Percentiles rank a stretch among this genome's conserved stretches.
These are phyloP conservation scores for Sphenodon punctatus DNA, from an alignment of 2,797 vertebrate species.

Conservation along the genomic window DNA sequence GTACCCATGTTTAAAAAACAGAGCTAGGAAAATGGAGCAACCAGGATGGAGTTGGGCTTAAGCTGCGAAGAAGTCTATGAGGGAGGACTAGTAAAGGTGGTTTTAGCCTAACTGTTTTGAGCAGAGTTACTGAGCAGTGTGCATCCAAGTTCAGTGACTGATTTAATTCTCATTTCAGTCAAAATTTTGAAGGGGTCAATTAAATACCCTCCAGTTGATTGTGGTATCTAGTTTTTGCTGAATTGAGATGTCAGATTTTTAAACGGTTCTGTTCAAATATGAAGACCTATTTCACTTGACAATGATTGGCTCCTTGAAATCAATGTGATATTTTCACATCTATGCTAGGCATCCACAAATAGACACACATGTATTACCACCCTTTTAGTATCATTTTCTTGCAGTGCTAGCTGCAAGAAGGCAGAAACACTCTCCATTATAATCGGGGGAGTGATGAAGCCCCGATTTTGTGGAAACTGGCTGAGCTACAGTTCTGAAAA, in stretches of 20 bases:
- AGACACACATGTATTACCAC: not conserved
- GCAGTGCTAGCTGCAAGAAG: too few species aligned
- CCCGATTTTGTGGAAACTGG: too few species aligned
- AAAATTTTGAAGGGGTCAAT: not conserved
- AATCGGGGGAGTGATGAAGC: too few species aligned
- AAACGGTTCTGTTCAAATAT: not conserved
- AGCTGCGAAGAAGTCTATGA: not conserved
- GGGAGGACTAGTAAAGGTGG: not conserved
- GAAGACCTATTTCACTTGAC: not conserved
- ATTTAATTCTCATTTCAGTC: not conserved
- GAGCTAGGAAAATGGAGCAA: not conserved
- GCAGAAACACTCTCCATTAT: too few species aligned
- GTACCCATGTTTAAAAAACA: not conserved
- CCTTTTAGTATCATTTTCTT: rapidly evolving
- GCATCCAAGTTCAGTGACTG: not conserved
- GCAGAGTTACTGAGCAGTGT: not conserved
- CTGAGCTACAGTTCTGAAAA: too few species aligned
- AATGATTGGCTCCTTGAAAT: not conserved
- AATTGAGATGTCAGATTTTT: not conserved
- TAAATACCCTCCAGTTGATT: not conserved
- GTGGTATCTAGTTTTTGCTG: not conserved
- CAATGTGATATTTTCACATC: not conserved
- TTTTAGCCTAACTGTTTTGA: not conserved
- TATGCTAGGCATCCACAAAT: not conserved
- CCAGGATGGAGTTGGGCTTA: rapidly evolving